Percentiles rank a stretch among this genome's conserved stretches.
Conservation (phyloP, 2,113 vertebrate genomes). For the Amphiprion ocellaris region DNA sequence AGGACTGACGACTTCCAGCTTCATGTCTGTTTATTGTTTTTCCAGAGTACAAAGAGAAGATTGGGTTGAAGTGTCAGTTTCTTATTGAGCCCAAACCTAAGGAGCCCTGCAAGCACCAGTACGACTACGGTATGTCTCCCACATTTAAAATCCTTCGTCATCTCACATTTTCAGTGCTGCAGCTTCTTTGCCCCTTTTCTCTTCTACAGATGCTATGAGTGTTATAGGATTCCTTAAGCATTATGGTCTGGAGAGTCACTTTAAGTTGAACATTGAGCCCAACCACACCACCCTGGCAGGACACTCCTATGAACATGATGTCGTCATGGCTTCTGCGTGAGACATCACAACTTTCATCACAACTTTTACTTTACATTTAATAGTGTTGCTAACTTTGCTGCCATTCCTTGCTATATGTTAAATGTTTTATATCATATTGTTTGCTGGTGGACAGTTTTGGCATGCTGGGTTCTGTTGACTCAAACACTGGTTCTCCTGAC, state of each 20-base stretch:
- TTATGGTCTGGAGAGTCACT: conserved; percentile 74
- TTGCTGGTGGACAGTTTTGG: conserved; percentile 67
- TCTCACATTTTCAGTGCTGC: neutral
- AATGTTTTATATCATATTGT: neutral
- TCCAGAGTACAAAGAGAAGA: conserved; percentile 81
- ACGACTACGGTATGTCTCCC: conserved; percentile 73
- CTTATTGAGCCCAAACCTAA: conserved; percentile 81
- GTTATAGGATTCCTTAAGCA: conserved; percentile 81
- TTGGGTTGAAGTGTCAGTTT: conserved; percentile 81
- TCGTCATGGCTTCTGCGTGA: conserved; percentile 79
- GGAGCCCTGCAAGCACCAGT: conserved; percentile 82
- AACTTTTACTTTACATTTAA: neutral
- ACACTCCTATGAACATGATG: conserved; percentile 79
- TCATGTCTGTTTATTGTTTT: conserved; percentile 2
- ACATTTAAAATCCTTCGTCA: neutral
- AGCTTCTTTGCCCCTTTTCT: neutral
- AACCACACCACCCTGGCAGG: conserved; percentile 83
- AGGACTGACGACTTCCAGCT: neutral
- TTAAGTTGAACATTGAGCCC: conserved; percentile 83
- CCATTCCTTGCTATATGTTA: neutral
- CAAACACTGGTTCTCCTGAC: conserved; percentile 81
- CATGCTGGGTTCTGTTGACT: conserved; percentile 82
- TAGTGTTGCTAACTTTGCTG: no score
- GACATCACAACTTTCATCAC: neutral
- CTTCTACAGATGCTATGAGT: conserved; percentile 75